Conservation (phyloP, 1,140 invertebrate species). For the Sinella curviseta region DNA sequence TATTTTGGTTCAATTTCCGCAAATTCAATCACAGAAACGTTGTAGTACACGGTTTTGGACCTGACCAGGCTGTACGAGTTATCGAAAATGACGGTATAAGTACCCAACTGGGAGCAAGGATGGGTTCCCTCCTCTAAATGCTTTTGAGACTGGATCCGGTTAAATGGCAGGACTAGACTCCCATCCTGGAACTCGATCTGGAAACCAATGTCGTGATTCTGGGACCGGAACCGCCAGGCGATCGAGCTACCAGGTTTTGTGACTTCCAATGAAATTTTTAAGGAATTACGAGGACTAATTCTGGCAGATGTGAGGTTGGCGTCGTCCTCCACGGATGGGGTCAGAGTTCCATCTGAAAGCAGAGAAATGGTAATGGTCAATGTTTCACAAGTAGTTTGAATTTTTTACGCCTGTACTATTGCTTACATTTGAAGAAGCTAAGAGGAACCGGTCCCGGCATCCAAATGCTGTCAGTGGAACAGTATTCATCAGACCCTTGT, state of each 20-base stretch:
- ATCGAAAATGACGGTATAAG: constrained; percentile 30
- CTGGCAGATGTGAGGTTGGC: not conserved
- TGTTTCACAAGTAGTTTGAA: too few species aligned
- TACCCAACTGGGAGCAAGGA: not conserved
- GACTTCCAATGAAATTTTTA: not conserved
- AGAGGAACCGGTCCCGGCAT: not conserved
- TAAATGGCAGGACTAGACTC: not conserved
- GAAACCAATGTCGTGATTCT: constrained; percentile 33
- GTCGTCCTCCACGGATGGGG: not conserved
- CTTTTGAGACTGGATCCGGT: constrained; percentile 24
- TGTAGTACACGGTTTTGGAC: constrained; percentile 20
- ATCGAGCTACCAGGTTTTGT: not conserved
- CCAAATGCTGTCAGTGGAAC: not conserved
- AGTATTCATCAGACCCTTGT: not conserved
- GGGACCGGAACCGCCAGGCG: constrained; percentile 18
- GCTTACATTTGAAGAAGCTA: not conserved
- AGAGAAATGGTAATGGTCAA: too few species aligned
- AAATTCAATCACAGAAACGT: not conserved
- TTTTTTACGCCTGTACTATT: too few species aligned
- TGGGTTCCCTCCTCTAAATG: constrained; percentile 16
- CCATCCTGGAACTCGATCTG: not conserved
- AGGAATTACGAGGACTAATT: constrained; percentile 21
- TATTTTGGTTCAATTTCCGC: not conserved
- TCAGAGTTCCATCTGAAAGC: not conserved
- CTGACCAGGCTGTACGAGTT: constrained; percentile 29